Percentiles rank a stretch among this genome's conserved stretches.
Conservation (phyloP, 2,113 vertebrate genomes). For the Myotis davidii region DNA sequence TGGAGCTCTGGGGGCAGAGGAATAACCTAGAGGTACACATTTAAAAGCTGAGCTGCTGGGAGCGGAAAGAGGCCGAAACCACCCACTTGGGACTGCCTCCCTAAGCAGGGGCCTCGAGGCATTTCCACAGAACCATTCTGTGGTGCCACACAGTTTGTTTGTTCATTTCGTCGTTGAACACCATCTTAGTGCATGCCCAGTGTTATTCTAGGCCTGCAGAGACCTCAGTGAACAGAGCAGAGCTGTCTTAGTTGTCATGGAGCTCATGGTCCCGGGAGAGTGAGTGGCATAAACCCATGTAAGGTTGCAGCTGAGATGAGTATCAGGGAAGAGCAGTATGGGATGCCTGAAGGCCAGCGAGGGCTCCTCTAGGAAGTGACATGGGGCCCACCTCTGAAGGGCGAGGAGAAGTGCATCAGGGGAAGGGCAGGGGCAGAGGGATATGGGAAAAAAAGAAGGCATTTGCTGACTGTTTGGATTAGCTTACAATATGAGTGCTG, state of each 20-base stretch:
- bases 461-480: not conserved
- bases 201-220: not conserved
- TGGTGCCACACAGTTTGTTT: not conserved
- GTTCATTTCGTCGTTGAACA: not conserved
- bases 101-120: no score
- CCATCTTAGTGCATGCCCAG: no score
- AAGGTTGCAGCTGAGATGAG: not conserved
- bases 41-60: not conserved
- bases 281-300: not conserved
- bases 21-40: not conserved
- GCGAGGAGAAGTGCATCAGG: not conserved
- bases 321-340: not conserved
- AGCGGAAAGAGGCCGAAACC: not conserved
- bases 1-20: accelerated
- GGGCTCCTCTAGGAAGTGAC: not conserved
- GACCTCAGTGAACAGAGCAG: not conserved
- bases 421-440: accelerated
- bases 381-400: not conserved
- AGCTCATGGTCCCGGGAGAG: not conserved
- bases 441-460: not conserved
- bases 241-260: not conserved
- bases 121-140: not conserved
- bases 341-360: not conserved
- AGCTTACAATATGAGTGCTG: accelerated
- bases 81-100: accelerated